Conservation (phyloP, 2,113 vertebrate species). For the Elgaria multicarinata region DNA sequence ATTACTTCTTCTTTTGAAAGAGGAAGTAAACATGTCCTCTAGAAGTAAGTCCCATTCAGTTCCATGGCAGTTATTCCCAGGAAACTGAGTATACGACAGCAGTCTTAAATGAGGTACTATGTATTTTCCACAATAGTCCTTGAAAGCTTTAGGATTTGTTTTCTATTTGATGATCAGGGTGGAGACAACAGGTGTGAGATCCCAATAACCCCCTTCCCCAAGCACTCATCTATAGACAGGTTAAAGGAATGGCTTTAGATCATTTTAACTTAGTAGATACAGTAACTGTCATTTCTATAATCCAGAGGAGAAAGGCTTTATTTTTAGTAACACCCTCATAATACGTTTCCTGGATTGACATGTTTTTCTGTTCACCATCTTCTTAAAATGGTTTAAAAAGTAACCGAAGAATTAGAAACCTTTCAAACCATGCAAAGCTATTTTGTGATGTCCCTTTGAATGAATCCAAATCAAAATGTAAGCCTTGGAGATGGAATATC, state of each 20-base stretch:
- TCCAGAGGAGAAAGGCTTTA: not conserved
- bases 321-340: not conserved
- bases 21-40: not conserved
- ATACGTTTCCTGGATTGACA: not conserved
- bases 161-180: not conserved
- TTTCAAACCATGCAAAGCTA: not conserved
- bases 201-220: not conserved
- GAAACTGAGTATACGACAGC: not conserved
- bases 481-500: not conserved
- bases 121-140: not conserved
- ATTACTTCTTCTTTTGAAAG: no score
- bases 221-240: not conserved
- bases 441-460: not conserved
- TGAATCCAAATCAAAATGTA: not conserved
- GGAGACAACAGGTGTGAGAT: not conserved
- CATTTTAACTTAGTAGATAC: not conserved
- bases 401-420: not conserved
- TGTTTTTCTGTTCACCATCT: not conserved
- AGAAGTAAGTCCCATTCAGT: not conserved
- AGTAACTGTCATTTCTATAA: constrained; percentile 3
- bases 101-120: not conserved
- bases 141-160: not conserved
- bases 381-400: not conserved
- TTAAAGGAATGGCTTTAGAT: constrained; percentile 1
- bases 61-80: not conserved